These are phyloP conservation scores for Nephrotoma appendiculata DNA, from an alignment of 2,888 invertebrate genomes.

Conservation along the genomic window DNA sequence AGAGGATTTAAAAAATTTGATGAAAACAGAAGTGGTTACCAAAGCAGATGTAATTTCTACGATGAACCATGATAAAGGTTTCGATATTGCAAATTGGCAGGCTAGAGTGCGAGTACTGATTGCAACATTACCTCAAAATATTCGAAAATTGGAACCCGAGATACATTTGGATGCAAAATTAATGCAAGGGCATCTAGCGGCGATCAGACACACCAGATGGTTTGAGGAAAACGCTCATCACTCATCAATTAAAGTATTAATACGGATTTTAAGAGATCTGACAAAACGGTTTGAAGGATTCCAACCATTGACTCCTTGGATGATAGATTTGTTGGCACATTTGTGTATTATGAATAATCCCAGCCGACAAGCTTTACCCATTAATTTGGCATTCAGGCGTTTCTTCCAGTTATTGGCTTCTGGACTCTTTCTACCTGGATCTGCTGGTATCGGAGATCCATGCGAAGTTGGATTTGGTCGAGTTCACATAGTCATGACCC, in stretches of 20 bases:
- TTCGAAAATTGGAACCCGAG: constrained; percentile 85
- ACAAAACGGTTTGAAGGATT: constrained; percentile 80
- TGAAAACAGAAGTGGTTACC: constrained; percentile 44
- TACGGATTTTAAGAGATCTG: constrained; percentile 85
- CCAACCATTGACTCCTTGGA: constrained; percentile 87
- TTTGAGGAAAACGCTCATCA: constrained; percentile 97
- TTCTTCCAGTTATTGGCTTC: constrained; percentile 84
- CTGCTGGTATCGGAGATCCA: constrained; percentile 83
- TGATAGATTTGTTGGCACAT: constrained; percentile 89
- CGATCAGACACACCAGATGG: constrained; percentile 93
- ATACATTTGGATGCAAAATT: constrained; percentile 58
- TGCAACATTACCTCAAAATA: constrained; percentile 86
- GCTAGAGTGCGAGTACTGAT: constrained; percentile 83
- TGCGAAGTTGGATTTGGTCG: constrained; percentile 82
- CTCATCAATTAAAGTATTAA: constrained; percentile 88
- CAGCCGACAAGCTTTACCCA: constrained; percentile 76
- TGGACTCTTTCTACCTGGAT: constrained; percentile 90
- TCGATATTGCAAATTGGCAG: constrained; percentile 72
- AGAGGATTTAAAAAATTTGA: constrained; percentile 68
- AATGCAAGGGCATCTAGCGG: constrained; percentile 79
- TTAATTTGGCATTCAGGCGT: constrained; percentile 80
- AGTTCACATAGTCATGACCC: constrained; percentile 77
- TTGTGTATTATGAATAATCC: constrained; percentile 96
- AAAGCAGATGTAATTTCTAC: constrained; percentile 37
- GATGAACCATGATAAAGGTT: constrained; percentile 58